Conservation (phyloP, 2,113 vertebrate species). For the Pelecanus crispus region DNA sequence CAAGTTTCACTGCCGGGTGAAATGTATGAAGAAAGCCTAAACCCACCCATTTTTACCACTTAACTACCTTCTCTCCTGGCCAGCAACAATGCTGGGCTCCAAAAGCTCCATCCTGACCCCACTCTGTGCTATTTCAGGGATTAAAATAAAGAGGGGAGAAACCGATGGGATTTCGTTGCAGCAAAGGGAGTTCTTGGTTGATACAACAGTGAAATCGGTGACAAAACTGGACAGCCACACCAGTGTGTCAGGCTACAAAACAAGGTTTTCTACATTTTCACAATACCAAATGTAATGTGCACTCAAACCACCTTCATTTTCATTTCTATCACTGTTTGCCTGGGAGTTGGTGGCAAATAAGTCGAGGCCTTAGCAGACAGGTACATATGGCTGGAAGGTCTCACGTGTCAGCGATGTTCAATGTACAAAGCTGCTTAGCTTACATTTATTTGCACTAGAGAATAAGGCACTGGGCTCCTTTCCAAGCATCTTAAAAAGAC, state of each 20-base stretch:
- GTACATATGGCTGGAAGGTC: background rate
- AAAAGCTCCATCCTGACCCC: background rate
- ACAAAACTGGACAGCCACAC: background rate
- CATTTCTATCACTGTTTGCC: background rate
- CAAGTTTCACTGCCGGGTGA: background rate
- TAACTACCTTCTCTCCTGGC: background rate
- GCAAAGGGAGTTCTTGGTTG: background rate
- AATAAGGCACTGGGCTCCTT: background rate
- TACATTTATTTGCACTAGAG: conserved; percentile 26
- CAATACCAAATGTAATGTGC: background rate
- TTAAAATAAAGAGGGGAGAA: background rate
- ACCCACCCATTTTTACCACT: rapidly evolving
- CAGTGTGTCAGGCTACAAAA: background rate
- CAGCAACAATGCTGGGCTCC: background rate
- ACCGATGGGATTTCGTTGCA: background rate
- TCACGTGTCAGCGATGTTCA: background rate
- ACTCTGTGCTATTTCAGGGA: background rate
- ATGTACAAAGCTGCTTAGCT: background rate
- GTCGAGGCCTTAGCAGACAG: background rate
- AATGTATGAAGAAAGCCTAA: background rate
- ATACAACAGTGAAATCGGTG: background rate
- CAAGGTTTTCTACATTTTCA: background rate
- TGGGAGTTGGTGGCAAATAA: background rate
- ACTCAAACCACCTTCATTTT: background rate
- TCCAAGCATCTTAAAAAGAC: conserved; percentile 40